Percentiles rank a stretch among this genome's conserved stretches.
Conservation (phyloP, 2,113 vertebrate genomes). For the Puffinus mauretanicus region DNA sequence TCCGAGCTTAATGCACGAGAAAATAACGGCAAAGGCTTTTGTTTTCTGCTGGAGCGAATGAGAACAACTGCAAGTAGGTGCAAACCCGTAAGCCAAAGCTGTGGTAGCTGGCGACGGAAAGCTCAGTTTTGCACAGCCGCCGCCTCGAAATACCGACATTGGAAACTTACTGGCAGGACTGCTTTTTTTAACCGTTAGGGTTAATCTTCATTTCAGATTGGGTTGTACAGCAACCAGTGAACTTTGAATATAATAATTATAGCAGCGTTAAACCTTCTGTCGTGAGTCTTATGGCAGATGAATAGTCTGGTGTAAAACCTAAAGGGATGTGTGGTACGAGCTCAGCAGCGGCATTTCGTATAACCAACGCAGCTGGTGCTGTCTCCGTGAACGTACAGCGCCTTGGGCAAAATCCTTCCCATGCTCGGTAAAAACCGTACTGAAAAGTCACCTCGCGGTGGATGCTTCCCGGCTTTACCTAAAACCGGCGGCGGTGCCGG, state of each 20-base stretch:
- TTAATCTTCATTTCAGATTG: not conserved
- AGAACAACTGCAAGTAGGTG: rapidly evolving
- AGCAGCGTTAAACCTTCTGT: not conserved
- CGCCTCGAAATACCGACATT: rapidly evolving
- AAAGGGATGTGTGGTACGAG: not conserved
- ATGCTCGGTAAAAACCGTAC: rapidly evolving
- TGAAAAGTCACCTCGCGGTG: rapidly evolving
- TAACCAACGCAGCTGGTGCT: not conserved
- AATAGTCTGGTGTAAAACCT: not conserved
- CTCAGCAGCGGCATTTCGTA: rapidly evolving
- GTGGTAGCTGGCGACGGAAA: too few species aligned
- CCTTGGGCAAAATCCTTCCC: rapidly evolving
- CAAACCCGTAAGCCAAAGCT: not conserved
- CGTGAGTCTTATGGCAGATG: not conserved
- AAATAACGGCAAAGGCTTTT: rapidly evolving
- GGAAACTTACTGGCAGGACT: not conserved
- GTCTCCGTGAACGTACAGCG: rapidly evolving
- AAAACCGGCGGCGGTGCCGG: not conserved
- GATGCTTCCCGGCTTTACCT: rapidly evolving
- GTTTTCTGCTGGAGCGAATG: not conserved
- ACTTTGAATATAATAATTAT: not conserved
- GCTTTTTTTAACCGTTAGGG: not conserved
- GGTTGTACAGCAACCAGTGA: not conserved
- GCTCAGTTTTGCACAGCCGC: not conserved
- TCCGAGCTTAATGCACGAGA: rapidly evolving